Percentiles rank a stretch among this genome's conserved stretches.
Evolutionary conservation across 2,888 invertebrate genomes (phyloP).

Genomic region (Cryptus armator): DNA sequence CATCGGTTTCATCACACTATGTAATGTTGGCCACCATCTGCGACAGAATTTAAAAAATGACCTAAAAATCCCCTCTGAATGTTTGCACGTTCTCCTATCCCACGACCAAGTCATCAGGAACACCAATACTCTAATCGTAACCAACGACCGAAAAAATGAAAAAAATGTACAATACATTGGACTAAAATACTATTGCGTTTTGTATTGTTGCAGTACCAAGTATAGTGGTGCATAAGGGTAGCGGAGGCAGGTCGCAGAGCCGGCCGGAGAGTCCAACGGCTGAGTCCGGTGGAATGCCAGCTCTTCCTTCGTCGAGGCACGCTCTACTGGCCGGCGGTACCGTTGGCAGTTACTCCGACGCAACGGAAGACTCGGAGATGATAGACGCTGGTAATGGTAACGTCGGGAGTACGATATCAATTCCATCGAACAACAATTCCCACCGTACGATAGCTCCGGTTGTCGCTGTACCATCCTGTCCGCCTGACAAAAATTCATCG

Average conservation of each 20-base stretch:
- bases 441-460: constrained; percentile 71
- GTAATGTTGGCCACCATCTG: not conserved
- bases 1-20: not conserved
- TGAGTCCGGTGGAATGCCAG: constrained; percentile 83
- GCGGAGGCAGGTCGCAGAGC: constrained; percentile 78
- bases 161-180: not conserved
- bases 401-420: constrained; percentile 73
- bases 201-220: constrained; percentile 82
- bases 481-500: constrained; percentile 65
- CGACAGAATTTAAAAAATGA: not conserved
- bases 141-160: not conserved
- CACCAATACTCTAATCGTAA: not conserved
- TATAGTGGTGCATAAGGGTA: constrained; percentile 84
- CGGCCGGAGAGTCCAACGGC: constrained; percentile 81
- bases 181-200: not conserved
- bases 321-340: constrained; percentile 78
- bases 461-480: constrained; percentile 66
- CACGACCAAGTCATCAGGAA: not conserved
- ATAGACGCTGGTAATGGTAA: constrained; percentile 82
- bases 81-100: constrained; percentile 2
- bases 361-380: constrained; percentile 80
- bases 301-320: constrained; percentile 81
- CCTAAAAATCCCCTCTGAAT: constrained; percentile 35
- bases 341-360: constrained; percentile 76
- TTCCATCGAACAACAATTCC: constrained; percentile 68